phyloP scores from a whole-genome alignment of 2,797 vertebrate species.

The Siniperca obscura region DNA sequence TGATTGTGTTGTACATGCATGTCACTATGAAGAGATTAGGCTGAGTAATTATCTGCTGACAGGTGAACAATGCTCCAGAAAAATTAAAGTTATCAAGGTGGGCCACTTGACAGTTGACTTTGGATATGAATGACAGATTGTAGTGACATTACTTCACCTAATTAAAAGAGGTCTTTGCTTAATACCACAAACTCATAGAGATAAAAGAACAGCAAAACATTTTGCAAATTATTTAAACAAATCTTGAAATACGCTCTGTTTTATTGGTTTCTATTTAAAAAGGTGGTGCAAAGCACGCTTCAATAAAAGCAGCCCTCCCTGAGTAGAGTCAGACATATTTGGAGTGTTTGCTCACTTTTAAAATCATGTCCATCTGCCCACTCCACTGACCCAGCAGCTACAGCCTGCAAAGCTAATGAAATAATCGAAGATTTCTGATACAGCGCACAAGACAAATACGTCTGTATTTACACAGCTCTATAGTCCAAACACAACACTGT shows the following conservation, averaged over 20 bases:
- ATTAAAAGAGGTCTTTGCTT: conserved; percentile 58
- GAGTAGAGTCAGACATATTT: conserved; percentile 48
- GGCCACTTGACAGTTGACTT: conserved; percentile 80
- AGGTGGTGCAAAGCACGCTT: conserved; percentile 9
- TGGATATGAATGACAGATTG: conserved; percentile 69
- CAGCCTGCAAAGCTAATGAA: conserved; percentile 73
- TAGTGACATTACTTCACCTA: conserved; percentile 54
- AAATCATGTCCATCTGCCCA: conserved; percentile 75
- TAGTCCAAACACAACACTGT: conserved; percentile 72
- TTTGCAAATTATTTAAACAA: background rate
- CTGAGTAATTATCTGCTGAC: conserved; percentile 83
- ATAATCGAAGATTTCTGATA: conserved; percentile 82
- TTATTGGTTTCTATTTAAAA: conserved; percentile 31
- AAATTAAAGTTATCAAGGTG: conserved; percentile 81
- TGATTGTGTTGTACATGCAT: conserved; percentile 82
- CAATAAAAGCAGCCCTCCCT: conserved; percentile 38
- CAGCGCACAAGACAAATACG: conserved; percentile 66
- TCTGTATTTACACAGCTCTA: conserved; percentile 71
- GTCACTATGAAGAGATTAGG: conserved; percentile 82
- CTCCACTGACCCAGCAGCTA: conserved; percentile 57
- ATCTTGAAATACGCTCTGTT: conserved; percentile 20
- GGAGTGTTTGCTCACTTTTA: conserved; percentile 76
- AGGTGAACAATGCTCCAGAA: conserved; percentile 81
- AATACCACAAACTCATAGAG: conserved; percentile 34
- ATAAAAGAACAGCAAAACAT: conserved; percentile 1